Evolutionary conservation across 2,888 invertebrate species (phyloP), one percentile per base, ranked within the genome.

Genomic region (Caenorhabditis macrosperma): DNA sequence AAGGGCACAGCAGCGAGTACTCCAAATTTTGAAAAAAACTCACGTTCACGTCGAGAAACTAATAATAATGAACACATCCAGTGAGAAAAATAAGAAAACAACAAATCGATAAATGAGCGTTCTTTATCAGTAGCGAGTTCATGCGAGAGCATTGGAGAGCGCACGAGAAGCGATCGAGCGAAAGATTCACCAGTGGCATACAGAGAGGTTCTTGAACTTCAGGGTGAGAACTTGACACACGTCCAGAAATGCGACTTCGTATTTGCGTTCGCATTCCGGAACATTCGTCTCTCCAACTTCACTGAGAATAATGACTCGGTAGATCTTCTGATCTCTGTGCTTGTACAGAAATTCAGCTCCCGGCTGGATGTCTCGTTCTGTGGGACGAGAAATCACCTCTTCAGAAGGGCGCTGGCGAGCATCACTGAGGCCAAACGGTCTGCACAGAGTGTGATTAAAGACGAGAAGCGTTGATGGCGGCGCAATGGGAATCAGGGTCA

Each of bases 211-310:
- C 33, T 35, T 55, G 6, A 55, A 35, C 30, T 55, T 55, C 35
- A 55, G 20, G 6, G 6, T 33, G 3, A 33, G 33, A 20, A 55
- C 17, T 20, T 55, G 55, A 20, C 55, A 55, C 3, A 55, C 55
- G n/a, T 55, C 55, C 17, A 55, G 55, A 10, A 55, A 55, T 17
- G 35, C 55, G 9, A 35, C 55, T 35, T 55, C 55, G 20, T 55
- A 55, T 9, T 22, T 17, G 35, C 55, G 55, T 20, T 55, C 33
- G 15, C 10, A 17, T 10, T 55, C 55, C 9, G 17, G 10, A 17
- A 7, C 7, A 5, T 1, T n/a, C 20, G 28, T 2, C 5, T 55
- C 20, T 3, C 9, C 20, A 10, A 35, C n/a, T 28, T 28, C 30
- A 0, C 10, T 1, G n/a, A 55, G n/a, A 35, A 55, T 35, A 20